Base-by-base conservation (phyloP, 2,113 vertebrate genomes). In the Dasyurus viverrinus region DNA sequence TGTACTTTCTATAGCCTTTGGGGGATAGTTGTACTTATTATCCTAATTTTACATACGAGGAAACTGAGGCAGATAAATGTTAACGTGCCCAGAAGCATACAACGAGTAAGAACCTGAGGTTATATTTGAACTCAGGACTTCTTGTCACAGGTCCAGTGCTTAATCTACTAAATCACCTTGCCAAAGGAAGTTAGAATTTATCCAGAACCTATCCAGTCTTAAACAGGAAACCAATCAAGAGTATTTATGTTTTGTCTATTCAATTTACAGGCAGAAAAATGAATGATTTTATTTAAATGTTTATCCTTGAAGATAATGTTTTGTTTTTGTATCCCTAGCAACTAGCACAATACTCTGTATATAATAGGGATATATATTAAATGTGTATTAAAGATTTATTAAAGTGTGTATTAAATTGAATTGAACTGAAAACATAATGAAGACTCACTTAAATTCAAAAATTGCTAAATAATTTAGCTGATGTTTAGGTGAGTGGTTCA, bases 211-310 rank as follows among this genome's bases (percentile, higher is more conserved):
- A 57, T 30, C 36, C 91, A 94, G 89, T 53, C 5, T 27, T 50
- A 48, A 91, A 91, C 19, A 96, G 14, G 12, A 10, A 93, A 50
- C 2, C 89, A 3, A 53, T 52, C n/a, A 93, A 93, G 14, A 96
- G 92, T 76, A 97, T 16, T 93, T 36, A 68, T 46, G 92, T n/a
- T 91, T 90, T 93, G 53, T 57, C 55, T 57, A 1, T 84, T 84
- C n/a, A 84, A 42, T 84, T n/a, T 42, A 84, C n/a, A 84, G n/a
- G n/a, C 14, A 84, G 68, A 42, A 84, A 42, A 84, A 84, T 84
- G 36, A 84, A 42, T 84, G 6, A 4, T 22, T 84, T 84, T 76
- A n/a, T n/a, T n/a, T 19, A 76, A n/a, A 76, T 36, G n/a, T 84
- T 22, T 12, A 84, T 84, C 68, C 19, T 84, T 42, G n/a, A 84